These are phyloP conservation scores for Rugalucina vietnamica DNA, from an alignment of 2,888 invertebrate genomes.

Conservation along the genomic window DNA sequence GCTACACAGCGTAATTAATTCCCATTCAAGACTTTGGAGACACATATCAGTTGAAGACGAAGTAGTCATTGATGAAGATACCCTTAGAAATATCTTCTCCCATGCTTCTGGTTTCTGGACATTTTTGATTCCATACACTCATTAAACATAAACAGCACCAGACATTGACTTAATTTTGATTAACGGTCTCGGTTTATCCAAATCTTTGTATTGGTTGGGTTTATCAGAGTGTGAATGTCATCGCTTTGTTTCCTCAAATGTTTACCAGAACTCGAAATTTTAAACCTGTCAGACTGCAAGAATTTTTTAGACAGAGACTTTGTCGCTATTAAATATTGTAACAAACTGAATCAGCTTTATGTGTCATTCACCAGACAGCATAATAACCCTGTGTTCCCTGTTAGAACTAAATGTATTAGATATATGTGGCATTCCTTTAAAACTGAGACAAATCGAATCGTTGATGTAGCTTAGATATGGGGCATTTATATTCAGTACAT, in stretches of 20 bases:
- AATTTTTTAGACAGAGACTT: slow-evolving; percentile 27
- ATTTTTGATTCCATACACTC: slow-evolving; percentile 21
- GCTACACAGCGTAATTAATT: slow-evolving; percentile 17
- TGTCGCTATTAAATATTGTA: slow-evolving; percentile 27
- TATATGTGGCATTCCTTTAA: slow-evolving; percentile 24
- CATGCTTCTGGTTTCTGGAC: slow-evolving; percentile 26
- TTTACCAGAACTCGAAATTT: slow-evolving; percentile 24
- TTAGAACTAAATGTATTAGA: slow-evolving; percentile 38
- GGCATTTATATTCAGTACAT: not conserved
- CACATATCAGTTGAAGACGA: slow-evolving; percentile 15
- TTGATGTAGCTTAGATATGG: not conserved
- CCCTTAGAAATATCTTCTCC: slow-evolving; percentile 2
- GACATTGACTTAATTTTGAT: slow-evolving; percentile 22
- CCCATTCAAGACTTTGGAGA: slow-evolving; percentile 28
- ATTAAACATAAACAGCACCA: not conserved
- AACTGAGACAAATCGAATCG: not conserved
- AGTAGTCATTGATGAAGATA: not conserved
- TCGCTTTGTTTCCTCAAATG: slow-evolving; percentile 29
- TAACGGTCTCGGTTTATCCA: slow-evolving; percentile 13
- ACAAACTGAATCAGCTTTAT: slow-evolving; percentile 40
- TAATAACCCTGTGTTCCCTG: slow-evolving; percentile 24
- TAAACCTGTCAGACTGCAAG: slow-evolving; percentile 34
- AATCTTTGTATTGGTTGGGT: slow-evolving; percentile 31
- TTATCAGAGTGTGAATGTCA: slow-evolving; percentile 29
- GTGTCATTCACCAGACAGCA: slow-evolving; percentile 35